Base-by-base conservation (phyloP, 2,797 vertebrate genomes). In the Enteromius fasciolatus region DNA sequence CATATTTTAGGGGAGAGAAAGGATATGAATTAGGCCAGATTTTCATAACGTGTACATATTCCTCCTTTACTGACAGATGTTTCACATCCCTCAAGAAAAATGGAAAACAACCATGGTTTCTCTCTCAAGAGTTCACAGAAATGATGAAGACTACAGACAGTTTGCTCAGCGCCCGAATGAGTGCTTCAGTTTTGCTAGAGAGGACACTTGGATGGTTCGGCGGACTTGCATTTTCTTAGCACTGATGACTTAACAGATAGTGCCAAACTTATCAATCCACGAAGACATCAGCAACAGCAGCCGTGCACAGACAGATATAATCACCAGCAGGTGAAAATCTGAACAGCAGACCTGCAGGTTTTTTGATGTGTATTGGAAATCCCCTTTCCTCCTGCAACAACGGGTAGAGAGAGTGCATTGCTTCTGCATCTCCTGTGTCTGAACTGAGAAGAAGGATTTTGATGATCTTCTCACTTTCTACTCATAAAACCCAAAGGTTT, bases 371-470 rank as follows among this genome's bases (percentile, higher is more conserved):
- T 3, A 5, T 25, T 48, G 15, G 20, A 46, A 50, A 46, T n/a
- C 14, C 18, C 28, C 12, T n/a, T 80, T 80, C 28, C 8, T 23
- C 68, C 33, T 36, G 3, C 2, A 41, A 17, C 23, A 25, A 12
- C 1, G 1, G 9, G 73, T 36, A 46, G 7, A 78, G 33, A 1
- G 48, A 46, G 25, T 33, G 66, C n/a, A 76, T 36, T 80, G 36
- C 41, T 50, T 50, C 64, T 77, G 41, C 59, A 28, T 44, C 52
- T 68, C 63, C 36, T 31, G 39, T 85, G n/a, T 52, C 84, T 46
- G 52, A 80, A 80, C 36, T 20, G n/a, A 52, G 28, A 39, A 54
- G 23, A 25, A 1, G 0, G 23, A 10, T 28, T 39, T 68, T 68
- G 18, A 73, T 20, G 9, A 11, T 46, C 7, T 48, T 11, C 44